Base-by-base conservation (phyloP, 2,888 invertebrate species). In the Lasioglossum villosulum region DNA sequence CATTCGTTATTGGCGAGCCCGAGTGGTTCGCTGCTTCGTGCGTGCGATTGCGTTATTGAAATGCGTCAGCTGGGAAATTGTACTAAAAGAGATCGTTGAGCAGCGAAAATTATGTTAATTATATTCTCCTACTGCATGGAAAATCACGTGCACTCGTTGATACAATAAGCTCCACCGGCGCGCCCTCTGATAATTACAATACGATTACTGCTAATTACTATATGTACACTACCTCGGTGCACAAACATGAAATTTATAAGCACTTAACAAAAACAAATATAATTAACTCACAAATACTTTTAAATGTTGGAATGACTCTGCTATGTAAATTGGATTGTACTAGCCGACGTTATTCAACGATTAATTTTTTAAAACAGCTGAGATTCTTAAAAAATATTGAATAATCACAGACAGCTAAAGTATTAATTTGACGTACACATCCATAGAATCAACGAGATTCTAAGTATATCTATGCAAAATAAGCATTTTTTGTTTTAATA, bases 1-100 rank as follows among this genome's bases (percentile, higher is more conserved):
- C 85, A 71, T 78, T 72, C 70, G 71, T 71, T 75, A 74, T 71
- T 84, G 84, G 71, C 85, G 63, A 39, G 70, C 37, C 2, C 0
- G 5, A 68, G 39, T 30, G 71, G 71, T 68, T 75, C 78, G 39
- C 27, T 56, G 66, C 14, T 71, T 39, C 39, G 12, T 10, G 42
- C 30, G 14, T 48, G 27, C 39, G 19, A 63, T 66, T 66, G 56
- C 37, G 16, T 34, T 56, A 19, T 56, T 45, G 14, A 66, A 66
- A 59, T n/a, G 2, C 10, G 37, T 71, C 4, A 27, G 14, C 23
- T 34, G 12, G 10, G 30, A 42, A 59, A n/a, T 59, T 39, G 45
- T 63, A 56, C 56, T n/a, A 56, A 66, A 66, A 37, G 10, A 19
- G 34, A 37, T 19, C 34, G 8, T 37, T 63, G 16, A 63, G 5